Conservation (phyloP, 2,113 vertebrate genomes). For the Stegastes partitus region DNA sequence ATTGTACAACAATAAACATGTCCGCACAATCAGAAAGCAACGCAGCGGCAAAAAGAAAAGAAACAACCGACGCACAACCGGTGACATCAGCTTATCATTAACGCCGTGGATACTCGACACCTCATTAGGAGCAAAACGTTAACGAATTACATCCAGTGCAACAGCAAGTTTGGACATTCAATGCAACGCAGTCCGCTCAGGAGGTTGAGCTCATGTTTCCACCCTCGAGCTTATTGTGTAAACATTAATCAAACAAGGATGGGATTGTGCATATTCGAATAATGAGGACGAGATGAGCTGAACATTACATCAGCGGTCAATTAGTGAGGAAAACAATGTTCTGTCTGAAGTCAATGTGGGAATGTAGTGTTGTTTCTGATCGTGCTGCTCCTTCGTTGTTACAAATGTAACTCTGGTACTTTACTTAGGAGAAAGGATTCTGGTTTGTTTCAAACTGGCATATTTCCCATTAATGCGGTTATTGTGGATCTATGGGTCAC, state of each 20-base stretch:
- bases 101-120: no score
- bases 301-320: constrained; percentile 28
- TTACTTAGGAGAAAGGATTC: no score
- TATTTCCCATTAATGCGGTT: no score
- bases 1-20: not conserved
- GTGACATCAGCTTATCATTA: constrained; percentile 5
- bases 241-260: constrained; percentile 35
- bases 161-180: not conserved
- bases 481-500: no score
- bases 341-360: not conserved
- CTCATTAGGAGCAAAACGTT: no score
- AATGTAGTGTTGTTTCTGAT: not conserved
- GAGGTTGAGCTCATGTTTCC: constrained; percentile 37
- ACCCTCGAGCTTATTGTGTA: not conserved
- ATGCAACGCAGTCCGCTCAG: not conserved
- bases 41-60: not conserved
- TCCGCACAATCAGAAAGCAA: not conserved
- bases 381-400: not conserved
- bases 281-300: constrained; percentile 4
- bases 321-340: constrained; percentile 9
- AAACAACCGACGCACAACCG: not conserved
- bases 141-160: not conserved
- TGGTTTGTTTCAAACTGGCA: no score
- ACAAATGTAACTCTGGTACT: not conserved
- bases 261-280: constrained; percentile 24